Conservation (phyloP, 2,797 vertebrate genomes). For the Danio jaintianensis region DNA sequence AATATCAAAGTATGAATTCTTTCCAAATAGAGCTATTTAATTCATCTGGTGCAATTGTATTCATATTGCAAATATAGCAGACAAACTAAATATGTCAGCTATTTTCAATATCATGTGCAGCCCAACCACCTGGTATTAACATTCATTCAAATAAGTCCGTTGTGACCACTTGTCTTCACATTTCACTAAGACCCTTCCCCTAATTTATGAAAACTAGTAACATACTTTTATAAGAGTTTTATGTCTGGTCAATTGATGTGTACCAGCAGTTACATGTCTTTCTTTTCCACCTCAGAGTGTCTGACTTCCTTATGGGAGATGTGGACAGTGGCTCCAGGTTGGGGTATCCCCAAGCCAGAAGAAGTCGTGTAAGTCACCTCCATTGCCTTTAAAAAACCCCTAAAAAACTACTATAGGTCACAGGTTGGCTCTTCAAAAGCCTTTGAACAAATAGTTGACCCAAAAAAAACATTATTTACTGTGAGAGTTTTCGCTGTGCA, state of each 20-base stretch:
- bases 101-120: no score
- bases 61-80: no score
- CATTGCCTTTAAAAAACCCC: not conserved
- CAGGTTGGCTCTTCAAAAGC: not conserved
- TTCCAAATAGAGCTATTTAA: no score
- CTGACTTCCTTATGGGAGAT: slow-evolving; percentile 93
- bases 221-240: not conserved
- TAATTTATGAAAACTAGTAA: not conserved
- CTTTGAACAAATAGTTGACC: not conserved
- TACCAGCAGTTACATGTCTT: slow-evolving; percentile 38
- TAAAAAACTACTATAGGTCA: not conserved
- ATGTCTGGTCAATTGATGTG: slow-evolving; percentile 4
- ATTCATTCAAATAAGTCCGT: no score
- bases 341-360: slow-evolving; percentile 80
- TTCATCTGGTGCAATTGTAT: no score
- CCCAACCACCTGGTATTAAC: no score
- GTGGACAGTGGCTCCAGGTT: slow-evolving; percentile 83
- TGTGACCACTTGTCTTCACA: no score
- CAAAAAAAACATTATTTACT: not conserved
- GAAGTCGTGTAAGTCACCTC: slow-evolving; percentile 78
- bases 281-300: slow-evolving; percentile 77
- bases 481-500: no score
- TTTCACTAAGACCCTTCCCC: no score
- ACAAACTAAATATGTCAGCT: no score
- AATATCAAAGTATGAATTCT: no score